Conservation (phyloP, 2,113 vertebrate species). For the Piprites chloris region DNA sequence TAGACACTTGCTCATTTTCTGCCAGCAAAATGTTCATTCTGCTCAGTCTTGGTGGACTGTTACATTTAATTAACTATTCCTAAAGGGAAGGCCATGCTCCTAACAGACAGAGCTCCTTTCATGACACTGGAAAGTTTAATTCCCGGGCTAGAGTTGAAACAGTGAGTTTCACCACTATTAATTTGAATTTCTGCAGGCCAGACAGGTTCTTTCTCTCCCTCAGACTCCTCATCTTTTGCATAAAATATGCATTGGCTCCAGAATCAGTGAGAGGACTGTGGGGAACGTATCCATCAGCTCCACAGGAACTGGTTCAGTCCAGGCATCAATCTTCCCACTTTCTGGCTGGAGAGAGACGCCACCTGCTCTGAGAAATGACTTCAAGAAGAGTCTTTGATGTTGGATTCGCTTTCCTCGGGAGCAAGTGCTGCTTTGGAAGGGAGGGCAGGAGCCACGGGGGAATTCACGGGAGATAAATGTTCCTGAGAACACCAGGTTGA, state of each 20-base stretch:
- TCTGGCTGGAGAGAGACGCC: neutral
- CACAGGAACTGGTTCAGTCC: fast-evolving
- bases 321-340: neutral
- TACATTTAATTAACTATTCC: neutral
- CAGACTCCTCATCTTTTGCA: neutral
- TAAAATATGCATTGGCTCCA: neutral
- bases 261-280: neutral
- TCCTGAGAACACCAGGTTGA: neutral
- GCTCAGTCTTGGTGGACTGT: neutral
- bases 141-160: neutral
- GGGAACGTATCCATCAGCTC: neutral
- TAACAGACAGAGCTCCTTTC: neutral
- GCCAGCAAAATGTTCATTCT: neutral
- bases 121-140: neutral
- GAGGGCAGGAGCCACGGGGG: neutral
- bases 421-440: neutral
- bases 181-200: neutral
- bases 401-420: neutral
- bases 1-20: neutral
- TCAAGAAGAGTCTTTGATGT: neutral
- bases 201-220: neutral
- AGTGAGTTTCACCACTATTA: neutral
- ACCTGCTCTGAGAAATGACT: neutral
- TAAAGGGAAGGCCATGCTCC: neutral
- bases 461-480: neutral